A percentile compares a stretch with the other conserved stretches of the same genome.
Conservation (phyloP, 2,113 vertebrate genomes). For the Bothrops jararaca region DNA sequence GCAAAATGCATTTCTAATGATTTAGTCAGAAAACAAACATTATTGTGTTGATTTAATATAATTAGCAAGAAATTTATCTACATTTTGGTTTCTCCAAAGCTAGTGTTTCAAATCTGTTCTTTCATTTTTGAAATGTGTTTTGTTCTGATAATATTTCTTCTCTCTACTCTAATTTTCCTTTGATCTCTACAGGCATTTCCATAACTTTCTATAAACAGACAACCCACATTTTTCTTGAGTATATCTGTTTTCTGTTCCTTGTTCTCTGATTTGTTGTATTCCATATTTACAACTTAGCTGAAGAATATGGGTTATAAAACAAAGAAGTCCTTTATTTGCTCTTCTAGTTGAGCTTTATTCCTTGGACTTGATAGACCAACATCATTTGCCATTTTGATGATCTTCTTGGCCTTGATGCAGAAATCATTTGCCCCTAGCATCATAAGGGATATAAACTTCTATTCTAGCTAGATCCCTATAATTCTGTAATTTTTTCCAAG, state of each 20-base stretch:
- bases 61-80: conserved; percentile 26
- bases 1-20: background rate
- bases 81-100: background rate
- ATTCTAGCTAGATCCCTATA: background rate
- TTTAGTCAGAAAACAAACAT: background rate
- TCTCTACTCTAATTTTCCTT: background rate
- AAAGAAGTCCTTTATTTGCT: background rate
- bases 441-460: background rate
- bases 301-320: background rate
- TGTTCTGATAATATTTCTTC: background rate
- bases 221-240: background rate
- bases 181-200: background rate
- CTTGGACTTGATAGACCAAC: background rate
- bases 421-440: background rate
- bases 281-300: background rate
- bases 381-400: background rate
- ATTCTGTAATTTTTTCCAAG: background rate
- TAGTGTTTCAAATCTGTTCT: background rate
- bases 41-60: conserved; percentile 19
- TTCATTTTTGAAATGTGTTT: background rate
- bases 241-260: background rate
- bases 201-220: background rate
- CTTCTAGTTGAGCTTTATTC: background rate
- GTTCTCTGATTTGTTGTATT: background rate
- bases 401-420: background rate